These are phyloP conservation scores for Amiota minor DNA, from an alignment of 2,888 invertebrate species.

Conservation along the genomic window DNA sequence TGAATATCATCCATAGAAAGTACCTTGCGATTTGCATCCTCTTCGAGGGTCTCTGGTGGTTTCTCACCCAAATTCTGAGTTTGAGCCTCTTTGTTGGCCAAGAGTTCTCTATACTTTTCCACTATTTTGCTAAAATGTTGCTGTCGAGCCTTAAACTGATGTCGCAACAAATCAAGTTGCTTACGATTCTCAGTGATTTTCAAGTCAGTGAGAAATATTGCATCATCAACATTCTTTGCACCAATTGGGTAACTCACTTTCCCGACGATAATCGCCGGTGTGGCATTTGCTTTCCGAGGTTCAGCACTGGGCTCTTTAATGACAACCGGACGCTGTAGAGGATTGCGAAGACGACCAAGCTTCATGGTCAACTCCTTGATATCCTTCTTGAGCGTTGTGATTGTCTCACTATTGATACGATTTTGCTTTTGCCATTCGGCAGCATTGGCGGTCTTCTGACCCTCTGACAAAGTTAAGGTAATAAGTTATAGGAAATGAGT, in stretches of 20 bases:
- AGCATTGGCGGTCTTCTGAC: slow-evolving; percentile 87
- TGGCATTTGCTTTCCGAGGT: slow-evolving; percentile 48
- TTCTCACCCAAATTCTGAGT: slow-evolving; percentile 68
- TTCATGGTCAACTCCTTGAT: slow-evolving; percentile 79
- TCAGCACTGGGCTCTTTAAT: slow-evolving; percentile 61
- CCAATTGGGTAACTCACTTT: slow-evolving; percentile 73
- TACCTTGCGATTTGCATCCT: slow-evolving; percentile 81
- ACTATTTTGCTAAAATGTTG: slow-evolving; percentile 76
- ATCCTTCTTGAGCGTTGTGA: slow-evolving; percentile 82
- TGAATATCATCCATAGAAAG: neutral
- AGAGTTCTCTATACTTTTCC: slow-evolving; percentile 77
- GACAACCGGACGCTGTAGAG: slow-evolving; percentile 65
- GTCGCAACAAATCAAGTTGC: slow-evolving; percentile 82
- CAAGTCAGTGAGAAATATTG: slow-evolving; percentile 77
- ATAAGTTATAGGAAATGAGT: too few relatives aligned
- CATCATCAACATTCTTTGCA: slow-evolving; percentile 75
- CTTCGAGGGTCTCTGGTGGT: slow-evolving; percentile 74
- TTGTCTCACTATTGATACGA: slow-evolving; percentile 81
- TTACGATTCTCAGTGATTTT: slow-evolving; percentile 82
- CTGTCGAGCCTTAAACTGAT: slow-evolving; percentile 80
- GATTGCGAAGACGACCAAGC: slow-evolving; percentile 73
- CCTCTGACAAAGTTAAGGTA: slow-evolving; percentile 76
- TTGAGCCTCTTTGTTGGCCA: slow-evolving; percentile 76
- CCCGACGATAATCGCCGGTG: slow-evolving; percentile 67
- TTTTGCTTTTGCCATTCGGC: slow-evolving; percentile 86